Evolutionary conservation across 2,888 invertebrate species (phyloP), one percentile per base, ranked within the genome.

Genomic region (Drosophila acutilabella): DNA sequence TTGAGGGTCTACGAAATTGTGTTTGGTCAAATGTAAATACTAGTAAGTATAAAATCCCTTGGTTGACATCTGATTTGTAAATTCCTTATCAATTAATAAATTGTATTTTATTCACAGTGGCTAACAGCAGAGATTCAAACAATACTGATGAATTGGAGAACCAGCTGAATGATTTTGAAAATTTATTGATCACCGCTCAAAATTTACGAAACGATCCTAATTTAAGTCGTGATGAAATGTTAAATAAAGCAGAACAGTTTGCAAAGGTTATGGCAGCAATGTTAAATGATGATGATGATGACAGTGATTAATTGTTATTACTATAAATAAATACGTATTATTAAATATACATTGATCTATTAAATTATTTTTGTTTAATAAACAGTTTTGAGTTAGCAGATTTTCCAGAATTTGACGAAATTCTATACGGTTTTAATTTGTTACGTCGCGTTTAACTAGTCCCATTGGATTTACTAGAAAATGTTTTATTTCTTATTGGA

Each of bases 161-260:
- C n/a, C 78, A 83, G 38, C 20, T 83, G 2, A 84, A 79, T 65
- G 84, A 83, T 64, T 83, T 83, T 66, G 83, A 83, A 48, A 83
- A 87, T 5, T 53, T 83, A 18, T 60, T 83, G 3, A 78, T 83
- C 20, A 72, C 87, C 4, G 83, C 83, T 1, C 84, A 87, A 67
- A 83, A 41, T n/a, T 59, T 83, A 44, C 78, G 83, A 11, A 71
- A 60, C 13, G 69, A 87, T 33, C 73, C 80, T 1, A 64, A 58
- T n/a, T 64, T 83, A 36, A 68, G 66, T 0, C 70, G 83, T 38
- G 87, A 87, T n/a, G 75, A 87, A 71, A 66, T 83, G 26, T 65
- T 83, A 14, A 70, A 87, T 47, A 75, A 73, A 54, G 83, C 83
- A 0, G 83, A 83, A 50, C 75, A 83, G 41, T 57, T 83, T 4